Evolutionary conservation across 2,888 invertebrate genomes (phyloP).

Genomic region (Himalopsyche anomala): DNA sequence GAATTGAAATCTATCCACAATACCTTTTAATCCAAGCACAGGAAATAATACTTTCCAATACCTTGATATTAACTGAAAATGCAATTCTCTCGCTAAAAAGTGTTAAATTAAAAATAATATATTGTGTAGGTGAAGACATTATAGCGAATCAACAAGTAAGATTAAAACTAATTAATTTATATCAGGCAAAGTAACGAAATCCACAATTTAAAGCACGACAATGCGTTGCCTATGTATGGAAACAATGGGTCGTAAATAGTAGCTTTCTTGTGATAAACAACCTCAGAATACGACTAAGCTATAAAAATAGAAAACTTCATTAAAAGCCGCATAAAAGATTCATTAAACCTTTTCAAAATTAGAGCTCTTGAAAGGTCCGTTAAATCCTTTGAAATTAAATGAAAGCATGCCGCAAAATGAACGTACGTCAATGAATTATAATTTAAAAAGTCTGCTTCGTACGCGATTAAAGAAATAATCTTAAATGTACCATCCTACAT

Average conservation of each 20-base stretch:
- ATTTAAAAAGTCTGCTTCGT: neutral
- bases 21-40: no score
- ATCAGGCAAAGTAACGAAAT: no score
- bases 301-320: conserved; percentile 34
- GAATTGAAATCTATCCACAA: no score
- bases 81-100: no score
- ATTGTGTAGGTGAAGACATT: no score
- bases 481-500: no score
- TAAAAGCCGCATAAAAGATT: conserved; percentile 16
- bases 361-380: neutral
- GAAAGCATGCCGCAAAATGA: neutral
- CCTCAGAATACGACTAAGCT: conserved; percentile 9
- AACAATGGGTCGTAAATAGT: conserved; percentile 16
- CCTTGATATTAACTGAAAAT: no score
- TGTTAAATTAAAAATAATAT: no score
- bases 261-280: conserved; percentile 26
- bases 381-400: conserved; percentile 10
- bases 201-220: neutral
- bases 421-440: neutral
- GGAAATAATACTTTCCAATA: no score
- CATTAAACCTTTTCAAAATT: conserved; percentile 25
- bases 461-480: neutral
- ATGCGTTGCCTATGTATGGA: neutral
- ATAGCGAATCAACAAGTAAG: no score
- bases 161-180: no score